Percentiles rank a stretch among this genome's conserved stretches.
These are phyloP conservation scores for Neoscelio sp. DNA, from an alignment of 2,888 invertebrate species.

Conservation along the genomic window DNA sequence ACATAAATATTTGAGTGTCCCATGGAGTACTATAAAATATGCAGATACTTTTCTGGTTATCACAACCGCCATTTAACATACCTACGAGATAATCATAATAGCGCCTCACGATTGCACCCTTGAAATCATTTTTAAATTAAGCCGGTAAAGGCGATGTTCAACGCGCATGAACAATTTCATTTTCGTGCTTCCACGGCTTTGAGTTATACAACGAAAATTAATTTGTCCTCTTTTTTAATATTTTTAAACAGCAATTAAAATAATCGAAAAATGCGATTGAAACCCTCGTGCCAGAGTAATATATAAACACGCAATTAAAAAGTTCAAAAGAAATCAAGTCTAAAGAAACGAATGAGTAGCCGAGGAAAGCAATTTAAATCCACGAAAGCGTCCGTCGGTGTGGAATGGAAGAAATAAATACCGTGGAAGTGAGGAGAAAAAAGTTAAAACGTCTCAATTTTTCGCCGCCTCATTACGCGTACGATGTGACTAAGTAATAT, in stretches of 20 bases:
- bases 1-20: slow-evolving; percentile 60
- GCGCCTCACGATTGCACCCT: slow-evolving; percentile 25
- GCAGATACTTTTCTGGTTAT: slow-evolving; percentile 54
- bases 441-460: slow-evolving; percentile 54
- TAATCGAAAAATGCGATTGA: too few relatives aligned
- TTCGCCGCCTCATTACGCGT: slow-evolving; percentile 52
- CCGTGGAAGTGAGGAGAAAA: background rate
- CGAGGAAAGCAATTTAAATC: slow-evolving; percentile 46
- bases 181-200: too few relatives aligned
- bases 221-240: too few relatives aligned
- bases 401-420: slow-evolving; percentile 42
- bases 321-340: slow-evolving; percentile 41
- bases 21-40: slow-evolving; percentile 57
- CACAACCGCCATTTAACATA: slow-evolving; percentile 53
- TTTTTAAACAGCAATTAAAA: too few relatives aligned
- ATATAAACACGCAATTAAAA: slow-evolving; percentile 40
- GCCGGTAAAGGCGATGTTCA: background rate
- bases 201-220: background rate
- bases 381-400: slow-evolving; percentile 26
- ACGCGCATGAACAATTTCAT: background rate
- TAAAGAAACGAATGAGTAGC: slow-evolving; percentile 41
- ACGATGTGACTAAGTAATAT: slow-evolving; percentile 5
- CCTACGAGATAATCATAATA: slow-evolving; percentile 20
- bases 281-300: slow-evolving; percentile 10
- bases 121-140: slow-evolving; percentile 14